Base-by-base conservation (phyloP, 23 tunicate genomes). In the Trididemnum nubilum region DNA sequence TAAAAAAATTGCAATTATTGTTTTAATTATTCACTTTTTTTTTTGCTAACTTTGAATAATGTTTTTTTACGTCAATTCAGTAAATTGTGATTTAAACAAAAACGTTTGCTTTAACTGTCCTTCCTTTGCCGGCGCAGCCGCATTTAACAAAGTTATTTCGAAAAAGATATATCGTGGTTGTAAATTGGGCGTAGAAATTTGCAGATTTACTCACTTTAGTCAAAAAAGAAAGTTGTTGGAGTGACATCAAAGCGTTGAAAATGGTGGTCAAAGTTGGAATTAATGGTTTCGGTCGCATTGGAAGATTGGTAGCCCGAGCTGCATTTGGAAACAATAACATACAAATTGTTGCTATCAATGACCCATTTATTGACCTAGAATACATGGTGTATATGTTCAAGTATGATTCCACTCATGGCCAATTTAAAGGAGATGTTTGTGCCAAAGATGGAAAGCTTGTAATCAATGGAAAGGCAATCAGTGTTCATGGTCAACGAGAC, bases 361-460 rank as follows among this genome's bases (percentile, higher is more conserved):
- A 95, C 72, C 99, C 99, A 1, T 95, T 95, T 52, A 95, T 95
- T 50, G 92, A 90, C 49, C 87, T 95, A 57, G 85, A 76, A 0
- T 95, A 95, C 86, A 95, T 95, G 99, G 99, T 95, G 15, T 95
- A 95, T 77, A 95, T 95, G 99, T 95, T 95, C 92, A 90, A 90
- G 51, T 90, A 95, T 66, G 99, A 95, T 65, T 95, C 99, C n/a
- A 95, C 99, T 12, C 99, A 95, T 64, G 99, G 99, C 19, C 40
- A 28, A 0, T 95, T 95, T 79, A 74, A 95, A n/a, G 96, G 96
- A 0, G 82, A 77, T 25, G 96, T 95, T 38, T 21, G 71, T 1
- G 76, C 35, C 0, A 72, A 72, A 33, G 81, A 83, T 65, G 99
- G 96, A 28, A 95, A 90, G 86, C 79, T 95, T 59, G 67, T 77